phyloP scores from a whole-genome alignment of 2,113 vertebrate genomes.

The Dromiciops gliroides region DNA sequence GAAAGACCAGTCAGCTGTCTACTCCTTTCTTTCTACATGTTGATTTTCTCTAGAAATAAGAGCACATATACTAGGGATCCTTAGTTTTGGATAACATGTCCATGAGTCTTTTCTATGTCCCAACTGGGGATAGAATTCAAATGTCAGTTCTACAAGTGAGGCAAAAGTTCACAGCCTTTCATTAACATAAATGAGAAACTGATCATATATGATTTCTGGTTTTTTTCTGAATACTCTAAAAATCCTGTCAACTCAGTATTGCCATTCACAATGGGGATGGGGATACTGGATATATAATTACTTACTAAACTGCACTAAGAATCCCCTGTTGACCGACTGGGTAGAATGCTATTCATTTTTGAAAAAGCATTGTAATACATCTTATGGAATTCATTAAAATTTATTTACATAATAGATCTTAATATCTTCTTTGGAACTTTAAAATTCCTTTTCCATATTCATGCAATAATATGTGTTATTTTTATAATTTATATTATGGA shows the following conservation, averaged over 20 bases:
- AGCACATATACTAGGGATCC: background rate
- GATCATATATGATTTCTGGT: conserved; percentile 49
- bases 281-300: conserved; percentile 64
- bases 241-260: conserved; percentile 69
- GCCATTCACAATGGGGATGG: conserved; percentile 51
- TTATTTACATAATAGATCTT: conserved; percentile 69
- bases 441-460: conserved; percentile 42
- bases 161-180: background rate
- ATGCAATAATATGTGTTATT: conserved; percentile 56
- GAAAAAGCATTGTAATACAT: conserved; percentile 54
- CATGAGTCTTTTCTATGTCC: background rate
- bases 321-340: conserved; percentile 53
- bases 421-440: conserved; percentile 66
- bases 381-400: conserved; percentile 75
- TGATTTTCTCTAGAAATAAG: background rate
- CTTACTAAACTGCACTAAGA: conserved; percentile 64
- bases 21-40: background rate
- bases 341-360: conserved; percentile 63
- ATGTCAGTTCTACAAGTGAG: conserved; percentile 24
- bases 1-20: background rate
- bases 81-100: background rate
- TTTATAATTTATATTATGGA: conserved; percentile 51
- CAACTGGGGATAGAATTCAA: background rate
- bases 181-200: conserved; percentile 42
- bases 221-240: conserved; percentile 47